Conservation (phyloP, 53 echinoderm and acorn worm species). For the Holothuria leucospilota region DNA sequence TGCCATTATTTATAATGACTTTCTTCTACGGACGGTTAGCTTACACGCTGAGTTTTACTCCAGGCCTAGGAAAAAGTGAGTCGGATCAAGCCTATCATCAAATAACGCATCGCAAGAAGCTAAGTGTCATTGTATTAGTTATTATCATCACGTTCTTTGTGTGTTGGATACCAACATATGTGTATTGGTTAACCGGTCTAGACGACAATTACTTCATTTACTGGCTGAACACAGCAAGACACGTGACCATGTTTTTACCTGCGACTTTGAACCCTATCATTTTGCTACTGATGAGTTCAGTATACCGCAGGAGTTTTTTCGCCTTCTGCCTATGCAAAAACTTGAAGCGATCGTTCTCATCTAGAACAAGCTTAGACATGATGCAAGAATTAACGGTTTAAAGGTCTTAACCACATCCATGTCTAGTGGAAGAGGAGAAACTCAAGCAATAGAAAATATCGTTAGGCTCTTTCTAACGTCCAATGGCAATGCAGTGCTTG, state of each 20-base stretch:
- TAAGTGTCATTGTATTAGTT: background rate
- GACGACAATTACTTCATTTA: background rate
- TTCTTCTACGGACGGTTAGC: background rate
- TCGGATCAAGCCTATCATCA: background rate
- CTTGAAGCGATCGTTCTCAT: too few relatives aligned
- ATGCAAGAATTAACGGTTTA: too few relatives aligned
- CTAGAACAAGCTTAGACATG: too few relatives aligned
- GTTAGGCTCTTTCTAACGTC: too few relatives aligned
- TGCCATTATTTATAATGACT: background rate
- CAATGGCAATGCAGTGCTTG: too few relatives aligned
- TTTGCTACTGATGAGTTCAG: background rate
- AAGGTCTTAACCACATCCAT: too few relatives aligned
- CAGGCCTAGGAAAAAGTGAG: background rate
- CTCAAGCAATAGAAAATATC: too few relatives aligned
- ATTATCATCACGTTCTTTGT: background rate
- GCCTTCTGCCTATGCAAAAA: too few relatives aligned
- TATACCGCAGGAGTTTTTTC: background rate
- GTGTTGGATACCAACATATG: conserved; percentile 8
- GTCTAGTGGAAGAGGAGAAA: too few relatives aligned
- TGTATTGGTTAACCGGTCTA: background rate
- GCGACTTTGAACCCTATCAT: conserved; percentile 1
- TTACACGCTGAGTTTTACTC: background rate
- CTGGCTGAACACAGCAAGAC: too few relatives aligned
- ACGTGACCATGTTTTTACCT: background rate
- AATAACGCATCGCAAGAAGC: background rate